Base-by-base conservation (phyloP, 1,140 invertebrate genomes). In the Drosophila insularis region DNA sequence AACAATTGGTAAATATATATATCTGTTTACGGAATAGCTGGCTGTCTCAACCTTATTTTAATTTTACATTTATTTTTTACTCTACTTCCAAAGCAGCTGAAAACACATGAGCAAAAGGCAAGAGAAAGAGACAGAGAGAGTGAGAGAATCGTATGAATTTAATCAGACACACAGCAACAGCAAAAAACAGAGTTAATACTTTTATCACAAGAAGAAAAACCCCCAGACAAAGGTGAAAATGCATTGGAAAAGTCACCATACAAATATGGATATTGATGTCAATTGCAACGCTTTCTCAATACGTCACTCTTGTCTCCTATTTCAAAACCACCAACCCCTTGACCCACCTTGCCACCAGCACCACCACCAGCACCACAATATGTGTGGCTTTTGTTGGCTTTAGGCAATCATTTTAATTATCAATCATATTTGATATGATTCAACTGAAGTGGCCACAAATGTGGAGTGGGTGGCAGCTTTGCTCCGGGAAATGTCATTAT, bases 281-380 rank as follows among this genome's bases (percentile, higher is more conserved):
- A 68, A 54, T 67, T 54, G 63, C 35, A 71, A 75, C 73, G 71
- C 73, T 75, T 75, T 75, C 73, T 74, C 56, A 37, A 59, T 59
- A 59, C 14, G 6, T 6, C 27, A n/a, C n/a, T 27, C 27, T 11
- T 59, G 56, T 37, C 17, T 59, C 14, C 27, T 7, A 35, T 32
- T 63, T 68, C 60, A 59, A 40, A 40, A 0, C 7, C 19, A 2
- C 19, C 39, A 4, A 4, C 39, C 8, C 23, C 39, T 13, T 13
- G 8, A 14, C 50, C 53, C 56, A 53, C 5, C 17, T 32, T 3
- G 31, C 1, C 31, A 5, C 31, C 4, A 35, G 8, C 32, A 35
- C 8, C 8, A 10, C 1, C 7, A 8, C 32, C 32, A 35, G 8
- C 5, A 35, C 2, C 27, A 27, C 27, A 27, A 27, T 27, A 5